Evolutionary conservation across 2,888 invertebrate genomes (phyloP), one percentile per base, ranked within the genome.

Genomic region (Xestia sexstrigata): DNA sequence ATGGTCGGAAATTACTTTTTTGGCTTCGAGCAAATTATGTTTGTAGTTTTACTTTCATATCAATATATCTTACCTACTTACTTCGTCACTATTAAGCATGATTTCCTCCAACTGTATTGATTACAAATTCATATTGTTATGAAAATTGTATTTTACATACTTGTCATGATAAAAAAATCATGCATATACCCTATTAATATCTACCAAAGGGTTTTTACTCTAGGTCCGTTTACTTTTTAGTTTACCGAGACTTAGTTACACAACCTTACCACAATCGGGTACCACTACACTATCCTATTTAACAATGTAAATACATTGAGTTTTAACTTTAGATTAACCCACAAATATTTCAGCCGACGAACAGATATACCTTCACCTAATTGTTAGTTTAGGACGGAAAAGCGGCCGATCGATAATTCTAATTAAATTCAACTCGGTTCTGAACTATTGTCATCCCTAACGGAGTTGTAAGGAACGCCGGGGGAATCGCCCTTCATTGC

Each of bases 401-500:
- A 79, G 71, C 87, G 83, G 70, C 86, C 91, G 93, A 95, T 95
- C 95, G 95, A 95, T 93, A 93, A 92, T 91, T 93, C 91, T 95
- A 95, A 95, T 94, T 92, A 93, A 93, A 94, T 95, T 95, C 95
- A 92, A 93, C 91, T 91, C 82, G 78, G 77, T 80, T 83, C 74
- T 84, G 75, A 83, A 88, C 87, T 87, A 90, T 93, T 95, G 95
- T 95, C 94, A 94, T 92, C 93, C 93, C 93, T 91, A 82, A 88
- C 81, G 84, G 87, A 93, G 91, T 89, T 87, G 93, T 90, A 89
- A 90, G 91, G 86, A 89, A 90, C 89, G 92, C 87, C 88, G 89
- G 93, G 88, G 95, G 95, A 93, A 91, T 93, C 93, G 90, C 95
- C 95, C 95, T 93, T 91, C 94, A 93, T 92, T 91, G 94, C 91